Conservation (phyloP, 2,113 vertebrate species). For the Macquaria ambigua region DNA sequence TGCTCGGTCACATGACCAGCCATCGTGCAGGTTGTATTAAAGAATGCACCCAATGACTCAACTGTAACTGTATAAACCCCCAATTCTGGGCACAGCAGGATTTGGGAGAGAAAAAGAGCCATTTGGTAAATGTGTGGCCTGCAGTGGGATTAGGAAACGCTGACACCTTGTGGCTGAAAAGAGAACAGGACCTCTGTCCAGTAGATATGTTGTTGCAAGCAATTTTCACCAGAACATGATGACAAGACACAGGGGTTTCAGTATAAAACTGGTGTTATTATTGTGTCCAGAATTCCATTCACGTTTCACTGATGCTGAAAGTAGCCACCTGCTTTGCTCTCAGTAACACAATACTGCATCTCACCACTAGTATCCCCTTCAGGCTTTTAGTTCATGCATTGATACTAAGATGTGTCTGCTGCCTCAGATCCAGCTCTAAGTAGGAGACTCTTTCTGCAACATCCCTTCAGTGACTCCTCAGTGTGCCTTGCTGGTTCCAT, state of each 20-base stretch:
- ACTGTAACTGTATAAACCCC: conserved; percentile 12
- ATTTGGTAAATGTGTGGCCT: neutral
- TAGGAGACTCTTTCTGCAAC: neutral
- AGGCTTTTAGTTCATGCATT: neutral
- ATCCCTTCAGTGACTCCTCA: neutral
- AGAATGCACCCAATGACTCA: conserved; percentile 42
- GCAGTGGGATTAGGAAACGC: conserved; percentile 49
- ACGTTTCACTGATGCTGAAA: conserved; percentile 6
- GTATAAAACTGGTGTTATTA: conserved; percentile 26
- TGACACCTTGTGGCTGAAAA: conserved; percentile 70
- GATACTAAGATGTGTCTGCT: neutral
- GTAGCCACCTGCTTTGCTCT: neutral
- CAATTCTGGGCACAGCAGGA: no score
- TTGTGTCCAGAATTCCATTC: neutral
- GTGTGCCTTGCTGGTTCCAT: neutral
- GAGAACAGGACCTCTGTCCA: conserved; percentile 46
- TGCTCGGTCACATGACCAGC: conserved; percentile 12
- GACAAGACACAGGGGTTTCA: neutral
- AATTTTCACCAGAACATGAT: conserved; percentile 14
- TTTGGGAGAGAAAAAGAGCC: no score
- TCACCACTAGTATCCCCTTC: neutral
- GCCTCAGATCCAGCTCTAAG: neutral
- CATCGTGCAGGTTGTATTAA: conserved; percentile 16
- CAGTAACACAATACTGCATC: neutral
- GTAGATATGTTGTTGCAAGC: neutral